Percentiles rank a stretch among this genome's conserved stretches.
Evolutionary conservation across 2,797 vertebrate genomes (phyloP).

Genomic region (Cossypha heuglini): DNA sequence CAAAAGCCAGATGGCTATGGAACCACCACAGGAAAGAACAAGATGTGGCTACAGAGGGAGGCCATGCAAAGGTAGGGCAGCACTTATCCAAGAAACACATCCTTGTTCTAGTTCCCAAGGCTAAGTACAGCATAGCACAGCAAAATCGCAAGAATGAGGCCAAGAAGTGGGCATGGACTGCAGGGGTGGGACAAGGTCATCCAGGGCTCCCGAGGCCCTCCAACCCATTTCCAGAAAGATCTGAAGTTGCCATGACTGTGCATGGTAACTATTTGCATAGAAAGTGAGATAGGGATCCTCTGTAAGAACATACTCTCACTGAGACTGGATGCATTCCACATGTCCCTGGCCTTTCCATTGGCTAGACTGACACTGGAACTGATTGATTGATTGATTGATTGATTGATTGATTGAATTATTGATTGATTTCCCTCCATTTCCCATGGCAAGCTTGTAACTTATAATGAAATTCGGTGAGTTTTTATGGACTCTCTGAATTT

Average conservation of each 20-base stretch:
- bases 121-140: background rate
- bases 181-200: background rate
- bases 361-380: background rate
- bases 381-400: background rate
- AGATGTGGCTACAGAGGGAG: background rate
- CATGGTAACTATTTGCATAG: background rate
- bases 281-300: background rate
- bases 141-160: background rate
- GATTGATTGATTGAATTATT: background rate
- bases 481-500: background rate
- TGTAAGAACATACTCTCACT: background rate
- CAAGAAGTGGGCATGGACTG: background rate
- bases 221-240: background rate
- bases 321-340: too few relatives aligned
- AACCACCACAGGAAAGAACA: rapidly evolving
- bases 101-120: background rate
- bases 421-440: background rate
- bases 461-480: background rate
- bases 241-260: background rate
- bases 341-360: background rate
- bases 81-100: background rate
- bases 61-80: background rate
- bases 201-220: background rate
- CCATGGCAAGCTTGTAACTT: background rate
- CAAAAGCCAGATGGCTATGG: background rate